Evolutionary conservation across 2,113 vertebrate genomes (phyloP).

Genomic region (Catagonus wagneri): DNA sequence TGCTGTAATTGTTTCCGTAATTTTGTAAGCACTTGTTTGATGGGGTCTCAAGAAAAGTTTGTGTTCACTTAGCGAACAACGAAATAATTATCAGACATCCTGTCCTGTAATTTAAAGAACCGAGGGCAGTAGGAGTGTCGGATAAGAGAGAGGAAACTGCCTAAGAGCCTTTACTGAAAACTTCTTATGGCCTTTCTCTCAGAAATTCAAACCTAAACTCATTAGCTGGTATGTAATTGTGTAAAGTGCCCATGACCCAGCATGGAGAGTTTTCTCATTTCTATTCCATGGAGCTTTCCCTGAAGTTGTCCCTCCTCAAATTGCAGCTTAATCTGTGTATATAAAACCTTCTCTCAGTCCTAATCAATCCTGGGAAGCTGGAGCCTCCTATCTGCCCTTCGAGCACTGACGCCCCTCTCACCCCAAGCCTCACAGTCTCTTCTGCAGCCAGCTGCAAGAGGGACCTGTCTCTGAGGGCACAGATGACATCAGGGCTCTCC

Average conservation of each 20-base stretch:
- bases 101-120: neutral
- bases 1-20: neutral
- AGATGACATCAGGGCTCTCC: neutral
- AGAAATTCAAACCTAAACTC: neutral
- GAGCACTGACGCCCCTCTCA: neutral
- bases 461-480: too few relatives aligned
- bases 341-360: neutral
- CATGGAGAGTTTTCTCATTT: neutral
- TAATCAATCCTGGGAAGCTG: neutral
- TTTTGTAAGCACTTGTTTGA: neutral
- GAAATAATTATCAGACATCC: neutral
- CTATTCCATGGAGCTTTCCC: neutral
- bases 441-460: neutral
- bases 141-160: neutral
- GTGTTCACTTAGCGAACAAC: neutral
- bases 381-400: neutral
- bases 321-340: neutral
- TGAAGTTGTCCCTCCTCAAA: neutral
- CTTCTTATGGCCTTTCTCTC: neutral
- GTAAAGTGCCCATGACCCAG: neutral
- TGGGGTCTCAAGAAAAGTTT: neutral
- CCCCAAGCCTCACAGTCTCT: rapidly evolving
- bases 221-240: neutral
- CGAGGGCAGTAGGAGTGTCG: neutral
- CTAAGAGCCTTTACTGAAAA: neutral